phyloP scores from a whole-genome alignment of 2,888 invertebrate species.

The Macaria notata region DNA sequence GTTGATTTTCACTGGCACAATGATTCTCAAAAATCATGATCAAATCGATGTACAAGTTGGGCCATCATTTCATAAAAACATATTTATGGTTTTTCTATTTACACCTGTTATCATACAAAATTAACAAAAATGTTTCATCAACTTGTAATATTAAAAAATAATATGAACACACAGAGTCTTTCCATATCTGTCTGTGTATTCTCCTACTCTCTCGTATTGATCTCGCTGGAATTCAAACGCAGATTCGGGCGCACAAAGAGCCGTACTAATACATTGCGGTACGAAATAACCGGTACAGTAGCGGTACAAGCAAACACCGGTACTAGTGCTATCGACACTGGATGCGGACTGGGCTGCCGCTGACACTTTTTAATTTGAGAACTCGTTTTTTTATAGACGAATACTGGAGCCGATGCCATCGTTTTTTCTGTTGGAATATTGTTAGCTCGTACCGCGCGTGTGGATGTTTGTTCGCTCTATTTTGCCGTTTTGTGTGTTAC shows the following conservation, averaged over 20 bases:
- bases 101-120: too few relatives aligned
- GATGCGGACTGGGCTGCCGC: slow-evolving; percentile 35
- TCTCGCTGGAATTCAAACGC: slow-evolving; percentile 17
- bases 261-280: slow-evolving; percentile 19
- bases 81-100: too few relatives aligned
- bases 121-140: too few relatives aligned
- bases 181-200: not conserved
- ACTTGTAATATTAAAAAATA: too few relatives aligned
- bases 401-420: slow-evolving; percentile 18
- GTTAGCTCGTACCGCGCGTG: slow-evolving; percentile 12
- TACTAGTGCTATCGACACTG: slow-evolving; percentile 47
- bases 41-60: too few relatives aligned
- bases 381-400: slow-evolving; percentile 38
- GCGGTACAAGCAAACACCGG: slow-evolving; percentile 23
- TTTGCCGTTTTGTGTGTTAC: not conserved
- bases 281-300: slow-evolving; percentile 11
- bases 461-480: not conserved
- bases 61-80: too few relatives aligned
- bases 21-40: too few relatives aligned
- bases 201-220: not conserved
- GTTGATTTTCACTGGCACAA: too few relatives aligned
- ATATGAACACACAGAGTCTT: too few relatives aligned
- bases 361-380: slow-evolving; percentile 60
- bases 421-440: slow-evolving; percentile 18
- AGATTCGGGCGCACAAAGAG: slow-evolving; percentile 20